Conservation (phyloP, 2,797 vertebrate species). For the Cynodonichthys magdalenae region DNA sequence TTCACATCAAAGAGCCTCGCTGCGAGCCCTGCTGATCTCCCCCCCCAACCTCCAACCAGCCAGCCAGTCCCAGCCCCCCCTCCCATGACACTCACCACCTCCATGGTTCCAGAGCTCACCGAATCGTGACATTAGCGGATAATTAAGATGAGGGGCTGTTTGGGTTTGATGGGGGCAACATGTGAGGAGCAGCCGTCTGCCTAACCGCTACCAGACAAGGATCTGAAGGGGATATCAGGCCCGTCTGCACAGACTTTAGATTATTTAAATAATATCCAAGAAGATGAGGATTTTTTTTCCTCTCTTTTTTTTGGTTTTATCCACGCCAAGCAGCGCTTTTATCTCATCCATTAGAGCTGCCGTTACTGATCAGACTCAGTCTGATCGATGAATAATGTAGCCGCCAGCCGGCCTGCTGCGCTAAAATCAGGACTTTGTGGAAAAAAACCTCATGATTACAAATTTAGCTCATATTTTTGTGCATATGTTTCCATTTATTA, state of each 20-base stretch:
- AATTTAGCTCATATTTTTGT: background rate
- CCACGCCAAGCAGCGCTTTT: slow-evolving; percentile 40
- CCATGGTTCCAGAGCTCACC: slow-evolving; percentile 61
- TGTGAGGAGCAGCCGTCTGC: slow-evolving; percentile 36
- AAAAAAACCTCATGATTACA: slow-evolving; percentile 6
- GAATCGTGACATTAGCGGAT: slow-evolving; percentile 77
- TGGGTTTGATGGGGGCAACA: slow-evolving; percentile 67
- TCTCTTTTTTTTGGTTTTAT: background rate
- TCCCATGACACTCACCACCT: slow-evolving; percentile 47
- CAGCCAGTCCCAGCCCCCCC: slow-evolving; percentile 11
- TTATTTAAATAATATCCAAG: slow-evolving; percentile 51
- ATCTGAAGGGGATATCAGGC: slow-evolving; percentile 6
- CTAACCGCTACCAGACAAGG: slow-evolving; percentile 8
- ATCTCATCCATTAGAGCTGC: slow-evolving; percentile 39
- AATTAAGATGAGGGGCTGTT: slow-evolving; percentile 79
- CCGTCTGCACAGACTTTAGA: slow-evolving; percentile 27
- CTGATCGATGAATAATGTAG: slow-evolving; percentile 41
- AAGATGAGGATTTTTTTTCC: slow-evolving; percentile 24
- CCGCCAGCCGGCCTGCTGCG: slow-evolving; percentile 28
- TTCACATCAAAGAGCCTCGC: slow-evolving; percentile 81
- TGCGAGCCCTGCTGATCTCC: slow-evolving; percentile 58
- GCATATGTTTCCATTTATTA: slow-evolving; percentile 2
- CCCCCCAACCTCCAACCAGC: slow-evolving; percentile 18
- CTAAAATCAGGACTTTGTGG: slow-evolving; percentile 22
- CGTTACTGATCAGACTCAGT: slow-evolving; percentile 43